Conservation (phyloP, 2,797 vertebrate genomes). For the Lates japonicus region DNA sequence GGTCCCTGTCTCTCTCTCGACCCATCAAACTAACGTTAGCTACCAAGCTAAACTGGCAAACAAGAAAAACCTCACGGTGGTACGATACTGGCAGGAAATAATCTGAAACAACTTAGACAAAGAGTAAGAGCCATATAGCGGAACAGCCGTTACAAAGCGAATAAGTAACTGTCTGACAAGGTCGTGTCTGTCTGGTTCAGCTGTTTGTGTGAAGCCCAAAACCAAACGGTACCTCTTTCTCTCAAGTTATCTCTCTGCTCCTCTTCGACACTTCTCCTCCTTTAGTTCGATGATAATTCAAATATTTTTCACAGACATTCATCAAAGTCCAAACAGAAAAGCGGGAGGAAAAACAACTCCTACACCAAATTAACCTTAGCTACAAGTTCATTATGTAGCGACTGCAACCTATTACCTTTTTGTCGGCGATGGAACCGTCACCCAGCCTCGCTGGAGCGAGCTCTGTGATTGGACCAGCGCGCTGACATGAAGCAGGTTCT, state of each 20-base stretch:
- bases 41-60: conserved; percentile 22
- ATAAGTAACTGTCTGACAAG: conserved; percentile 42
- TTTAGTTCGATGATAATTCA: neutral
- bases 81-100: neutral
- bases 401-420: conserved; percentile 87
- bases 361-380: conserved; percentile 12
- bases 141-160: neutral
- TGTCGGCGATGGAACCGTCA: conserved; percentile 69
- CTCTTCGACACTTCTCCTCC: conserved; percentile 22
- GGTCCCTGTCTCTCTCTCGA: neutral
- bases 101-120: neutral
- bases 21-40: conserved; percentile 31
- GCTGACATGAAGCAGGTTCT: neutral
- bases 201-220: conserved; percentile 38
- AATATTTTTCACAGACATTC: conserved; percentile 26
- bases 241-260: conserved; percentile 27
- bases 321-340: conserved; percentile 16
- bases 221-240: conserved; percentile 69
- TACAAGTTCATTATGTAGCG: conserved; percentile 73
- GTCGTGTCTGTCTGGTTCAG: conserved; percentile 37
- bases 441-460: conserved; percentile 53
- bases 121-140: neutral
- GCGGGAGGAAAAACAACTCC: conserved; percentile 18
- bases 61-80: neutral
- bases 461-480: conserved; percentile 71